Base-by-base conservation (phyloP, 2,797 vertebrate genomes). In the Gallinago stenura region DNA sequence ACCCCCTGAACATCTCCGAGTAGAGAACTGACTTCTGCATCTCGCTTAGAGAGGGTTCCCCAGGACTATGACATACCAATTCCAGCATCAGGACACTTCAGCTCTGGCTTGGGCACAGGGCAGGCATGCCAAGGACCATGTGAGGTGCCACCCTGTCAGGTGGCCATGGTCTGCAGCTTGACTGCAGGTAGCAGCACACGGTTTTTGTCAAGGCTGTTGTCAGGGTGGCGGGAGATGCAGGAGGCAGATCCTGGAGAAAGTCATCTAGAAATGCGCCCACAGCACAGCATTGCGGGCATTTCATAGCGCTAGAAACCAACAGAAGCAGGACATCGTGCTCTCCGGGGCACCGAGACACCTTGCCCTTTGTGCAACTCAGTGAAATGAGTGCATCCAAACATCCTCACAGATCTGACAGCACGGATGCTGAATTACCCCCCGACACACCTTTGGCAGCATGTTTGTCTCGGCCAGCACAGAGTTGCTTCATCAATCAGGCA, bases 231-330 rank as follows among this genome's bases (percentile, higher is more conserved):
- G 41, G 41, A 43, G 41, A 17, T 3, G 12, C 58, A 54, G 50
- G 54, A 87, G 24, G 33, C 25, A 80, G 4, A 19, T 31, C 30
- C 43, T 66, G 43, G 24, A 87, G 53, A 73, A 86, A 64, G 9
- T 8, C 51, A 17, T 43, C 30, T 28, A 62, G 64, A 46, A 83
- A 33, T 0, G 4, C 1, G 5, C 15, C 25, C 21, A 3, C 53
- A 7, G 53, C 2, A 37, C 50, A 24, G 45, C 24, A 26, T 1
- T 7, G 6, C 0, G 0, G 72, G n/a, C 5, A 8, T 60, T 64
- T 26, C 53, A 35, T 12, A 22, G 41, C 0, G 1, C 54, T 61
- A 28, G 81, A 87, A 60, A n/a, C 16, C 13, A 53, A 22, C 33
- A 17, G 15, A 33, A 64, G 33, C 20, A 54, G 12, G 48, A 33